Percentiles rank a stretch among this genome's conserved stretches.
Evolutionary conservation across 2,797 vertebrate genomes (phyloP).

Genomic region (Benthosema pterotum): DNA sequence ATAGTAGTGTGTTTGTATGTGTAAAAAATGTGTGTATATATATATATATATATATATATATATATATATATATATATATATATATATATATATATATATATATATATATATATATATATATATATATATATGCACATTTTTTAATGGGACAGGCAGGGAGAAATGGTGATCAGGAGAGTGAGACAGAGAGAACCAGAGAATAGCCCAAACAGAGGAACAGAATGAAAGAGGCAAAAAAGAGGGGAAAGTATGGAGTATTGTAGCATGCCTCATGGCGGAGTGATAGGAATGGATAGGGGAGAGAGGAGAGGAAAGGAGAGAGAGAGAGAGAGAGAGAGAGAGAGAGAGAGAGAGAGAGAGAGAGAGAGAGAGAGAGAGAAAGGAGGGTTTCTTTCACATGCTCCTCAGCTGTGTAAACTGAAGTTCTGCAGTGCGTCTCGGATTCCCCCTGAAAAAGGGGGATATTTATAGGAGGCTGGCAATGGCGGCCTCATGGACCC

Average conservation of each 20-base stretch:
- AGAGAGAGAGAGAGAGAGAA: constrained; percentile 24
- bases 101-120: too few species aligned
- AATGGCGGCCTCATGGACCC: constrained; percentile 70
- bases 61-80: too few species aligned
- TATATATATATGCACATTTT: too few species aligned
- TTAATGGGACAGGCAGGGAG: constrained; percentile 13
- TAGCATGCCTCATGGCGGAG: too few species aligned
- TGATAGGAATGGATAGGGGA: not conserved
- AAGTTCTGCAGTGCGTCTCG: constrained; percentile 78
- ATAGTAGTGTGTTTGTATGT: too few species aligned
- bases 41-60: too few species aligned
- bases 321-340: constrained; percentile 34
- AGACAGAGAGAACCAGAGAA: not conserved
- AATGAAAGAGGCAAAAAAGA: constrained; percentile 24
- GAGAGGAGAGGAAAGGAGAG: constrained; percentile 43
- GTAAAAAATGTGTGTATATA: too few species aligned
- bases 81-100: too few species aligned
- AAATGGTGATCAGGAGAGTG: constrained; percentile 16
- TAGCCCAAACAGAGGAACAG: constrained; percentile 32
- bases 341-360: constrained; percentile 23
- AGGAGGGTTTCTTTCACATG: constrained; percentile 80
- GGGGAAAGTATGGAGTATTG: too few species aligned
- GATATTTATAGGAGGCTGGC: constrained; percentile 87
- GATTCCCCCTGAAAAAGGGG: constrained; percentile 81
- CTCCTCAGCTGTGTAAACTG: constrained; percentile 88